These are phyloP conservation scores for Prochilodus magdalenae DNA, from an alignment of 2,113 vertebrate species.

Conservation along the genomic window DNA sequence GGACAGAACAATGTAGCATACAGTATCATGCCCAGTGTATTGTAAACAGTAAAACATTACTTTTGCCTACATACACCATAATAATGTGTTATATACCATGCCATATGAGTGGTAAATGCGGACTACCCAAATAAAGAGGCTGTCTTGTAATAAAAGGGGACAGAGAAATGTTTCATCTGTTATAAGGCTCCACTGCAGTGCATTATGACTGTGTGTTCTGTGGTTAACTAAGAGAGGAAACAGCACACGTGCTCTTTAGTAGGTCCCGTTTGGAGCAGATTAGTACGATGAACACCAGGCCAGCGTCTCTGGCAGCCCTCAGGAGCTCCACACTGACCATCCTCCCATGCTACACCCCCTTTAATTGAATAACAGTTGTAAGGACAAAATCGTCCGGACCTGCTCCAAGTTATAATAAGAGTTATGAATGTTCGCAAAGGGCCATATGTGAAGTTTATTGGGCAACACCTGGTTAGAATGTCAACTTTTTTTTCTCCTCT, in stretches of 20 bases:
- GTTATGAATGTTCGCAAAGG: conserved; percentile 46
- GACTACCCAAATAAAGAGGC: too few relatives aligned
- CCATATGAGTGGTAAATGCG: too few relatives aligned
- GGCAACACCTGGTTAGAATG: conserved; percentile 48
- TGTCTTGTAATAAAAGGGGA: too few relatives aligned
- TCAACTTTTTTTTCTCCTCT: background rate
- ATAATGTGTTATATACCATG: too few relatives aligned
- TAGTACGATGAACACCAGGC: background rate
- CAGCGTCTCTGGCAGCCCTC: background rate
- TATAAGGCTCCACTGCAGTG: background rate
- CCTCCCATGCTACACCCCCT: background rate
- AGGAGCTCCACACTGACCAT: background rate
- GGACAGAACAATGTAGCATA: too few relatives aligned
- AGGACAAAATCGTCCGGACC: conserved; percentile 48
- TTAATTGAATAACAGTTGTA: conserved; percentile 50
- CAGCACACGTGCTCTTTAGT: background rate
- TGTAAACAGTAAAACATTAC: too few relatives aligned
- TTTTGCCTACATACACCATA: too few relatives aligned
- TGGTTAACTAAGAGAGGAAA: background rate
- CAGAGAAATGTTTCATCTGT: background rate
- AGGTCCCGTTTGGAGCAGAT: background rate
- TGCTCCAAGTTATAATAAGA: conserved; percentile 58
- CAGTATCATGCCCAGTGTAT: too few relatives aligned
- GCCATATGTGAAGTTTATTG: conserved; percentile 55
- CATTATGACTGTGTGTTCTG: background rate